Evolutionary conservation across 1,140 invertebrate genomes (phyloP), one percentile per base, ranked within the genome.

Genomic region (Bombus breviceps): DNA sequence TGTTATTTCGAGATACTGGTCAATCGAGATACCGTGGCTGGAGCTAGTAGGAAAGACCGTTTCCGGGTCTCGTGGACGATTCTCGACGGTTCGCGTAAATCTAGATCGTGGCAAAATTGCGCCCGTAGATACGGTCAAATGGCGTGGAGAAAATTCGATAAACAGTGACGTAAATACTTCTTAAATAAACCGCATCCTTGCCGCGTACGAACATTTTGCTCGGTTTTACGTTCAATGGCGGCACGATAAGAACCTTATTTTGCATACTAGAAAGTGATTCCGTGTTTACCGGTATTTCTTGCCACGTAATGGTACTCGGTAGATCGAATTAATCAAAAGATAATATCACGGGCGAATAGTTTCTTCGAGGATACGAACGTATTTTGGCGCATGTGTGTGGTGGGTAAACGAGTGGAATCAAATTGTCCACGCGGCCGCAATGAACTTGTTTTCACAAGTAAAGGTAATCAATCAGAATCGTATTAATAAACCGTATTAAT

Each of bases 61-160:
- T 81, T 71, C 28, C 39, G 18, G 12, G 39, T 25, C 28, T 34
- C 41, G n/a, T 18, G 74, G 76, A 72, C 76, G 66, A 13, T 22
- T 34, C 41, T 64, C 73, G 37, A 69, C 41, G 10, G 39, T 39
- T 0, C 25, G 37, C 77, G 69, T 72, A 81, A 69, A 53, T 83
- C 62, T 25, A 62, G n/a, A 82, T 74, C 13, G 53, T 22, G 47
- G 32, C 13, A 71, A 84, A 84, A 71, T 69, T 84, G 64, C 12
- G 47, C 39, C 13, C 57, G 22, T 34, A 28, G 53, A 82, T 66
- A n/a, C 18, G 71, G 37, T 18, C 57, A 66, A 82, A 82, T 34
- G 57, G 37, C 53, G 32, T 32, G 41, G 53, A 73, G 53, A 41
- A 28, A 74, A 82, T 64, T 62, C 80, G 71, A 82, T 75, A 75